Evolutionary conservation across 30 jellyfish, hydroid and myxozoan genomes (phyloP), one percentile per base, ranked within the genome.

Genomic region (Sanderia malayensis): DNA sequence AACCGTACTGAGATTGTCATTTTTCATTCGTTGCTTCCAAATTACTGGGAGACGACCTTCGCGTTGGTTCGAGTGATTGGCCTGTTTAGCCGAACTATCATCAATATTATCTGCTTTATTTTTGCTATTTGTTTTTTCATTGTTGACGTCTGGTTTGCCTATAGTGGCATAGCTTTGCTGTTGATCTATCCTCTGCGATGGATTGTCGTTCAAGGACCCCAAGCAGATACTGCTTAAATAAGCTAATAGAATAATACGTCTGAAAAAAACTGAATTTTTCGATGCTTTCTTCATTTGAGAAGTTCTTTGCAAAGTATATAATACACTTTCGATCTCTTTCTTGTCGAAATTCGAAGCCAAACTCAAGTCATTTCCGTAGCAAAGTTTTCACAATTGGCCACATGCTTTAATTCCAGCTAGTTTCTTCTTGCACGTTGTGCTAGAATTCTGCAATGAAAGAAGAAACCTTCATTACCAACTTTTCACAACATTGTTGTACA

Each of bases 1-100:
- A 53, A 78, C 70, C 29, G 15, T 65, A 34, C 89, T 78, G 53
- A 78, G 62, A 57, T 78, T 78, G 76, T 78, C 82, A 37, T 78
- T 78, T 55, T 37, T 78, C 89, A 78, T 27, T 64, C 76, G 19
- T 41, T 78, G 89, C 23, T 31, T 49, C 64, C 64, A 49, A 4
- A 19, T 49, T 2, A 49, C 24, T 2, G 64, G 64, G 64, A 4
- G 27, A n/a, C n/a, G n/a, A n/a, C n/a, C n/a, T n/a, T n/a, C n/a
- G n/a, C n/a, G n/a, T n/a, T n/a, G n/a, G n/a, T n/a, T n/a, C n/a
- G n/a, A n/a, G n/a, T n/a, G n/a, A n/a, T n/a, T 41, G 55, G 55
- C 55, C 8, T 41, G 8, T 41, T 41, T 41, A 41, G 55, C 11
- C 55, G 11, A 15, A 6, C 15, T 15, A 6, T 41, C 11, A 15